Evolutionary conservation across 2,888 invertebrate species (phyloP).

Genomic region (Anoplius nigerrimus): DNA sequence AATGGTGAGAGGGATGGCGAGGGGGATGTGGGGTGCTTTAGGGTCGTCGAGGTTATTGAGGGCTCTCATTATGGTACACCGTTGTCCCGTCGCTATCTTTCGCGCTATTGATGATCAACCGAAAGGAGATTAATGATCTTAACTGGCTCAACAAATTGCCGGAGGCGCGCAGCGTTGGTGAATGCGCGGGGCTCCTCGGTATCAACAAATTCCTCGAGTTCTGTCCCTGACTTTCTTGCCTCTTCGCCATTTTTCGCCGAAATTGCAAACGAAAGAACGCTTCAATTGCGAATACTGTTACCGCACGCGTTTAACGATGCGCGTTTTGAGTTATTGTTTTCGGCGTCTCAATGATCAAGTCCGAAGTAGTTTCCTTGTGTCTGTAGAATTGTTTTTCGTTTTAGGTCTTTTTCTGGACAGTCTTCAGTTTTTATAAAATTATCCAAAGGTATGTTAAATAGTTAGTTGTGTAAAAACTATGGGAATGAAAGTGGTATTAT

Average conservation of each 20-base stretch:
- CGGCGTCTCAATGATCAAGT: no score
- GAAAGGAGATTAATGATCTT: constrained; percentile 72
- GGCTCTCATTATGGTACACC: constrained; percentile 74
- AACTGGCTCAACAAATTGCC: constrained; percentile 69
- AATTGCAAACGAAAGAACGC: no score
- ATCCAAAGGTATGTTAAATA: no score
- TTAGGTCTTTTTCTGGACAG: no score
- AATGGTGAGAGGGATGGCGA: constrained; percentile 53
- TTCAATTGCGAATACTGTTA: no score
- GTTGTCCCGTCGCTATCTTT: constrained; percentile 68
- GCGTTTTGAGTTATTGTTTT: no score
- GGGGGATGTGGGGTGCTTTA: constrained; percentile 53
- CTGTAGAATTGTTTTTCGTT: no score
- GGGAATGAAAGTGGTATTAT: no score
- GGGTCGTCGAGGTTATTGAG: constrained; percentile 70
- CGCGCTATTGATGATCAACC: constrained; percentile 73
- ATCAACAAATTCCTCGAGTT: constrained; percentile 32
- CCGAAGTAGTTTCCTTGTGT: no score
- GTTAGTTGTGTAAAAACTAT: no score
- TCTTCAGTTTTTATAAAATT: no score
- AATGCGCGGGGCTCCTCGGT: constrained; percentile 39
- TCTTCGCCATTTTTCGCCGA: neutral
- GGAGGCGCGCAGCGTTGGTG: constrained; percentile 41
- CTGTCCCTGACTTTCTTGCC: neutral
- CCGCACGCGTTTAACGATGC: no score